Evolutionary conservation across 2,888 invertebrate genomes (phyloP).

Genomic region (Drosophila setosimentum): DNA sequence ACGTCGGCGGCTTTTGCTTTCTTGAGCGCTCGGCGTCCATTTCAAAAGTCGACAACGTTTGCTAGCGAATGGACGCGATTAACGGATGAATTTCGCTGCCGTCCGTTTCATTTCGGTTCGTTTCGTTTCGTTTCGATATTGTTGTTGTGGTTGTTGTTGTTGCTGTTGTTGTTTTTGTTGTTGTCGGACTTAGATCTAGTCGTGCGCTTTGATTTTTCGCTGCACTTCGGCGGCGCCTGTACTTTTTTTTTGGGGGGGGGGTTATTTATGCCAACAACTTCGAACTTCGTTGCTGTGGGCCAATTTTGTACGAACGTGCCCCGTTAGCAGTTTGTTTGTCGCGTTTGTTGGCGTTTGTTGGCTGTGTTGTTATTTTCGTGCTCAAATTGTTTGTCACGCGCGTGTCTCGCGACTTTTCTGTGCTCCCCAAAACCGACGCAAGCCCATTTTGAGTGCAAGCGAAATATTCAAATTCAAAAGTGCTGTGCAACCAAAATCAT

Average conservation of each 20-base stretch:
- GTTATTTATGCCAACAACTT: conserved; percentile 6
- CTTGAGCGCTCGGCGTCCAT: conserved; percentile 79
- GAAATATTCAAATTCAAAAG: conserved; percentile 27
- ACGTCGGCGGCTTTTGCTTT: conserved; percentile 72
- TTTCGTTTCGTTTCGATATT: conserved; percentile 9
- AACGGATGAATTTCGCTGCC: conserved; percentile 72
- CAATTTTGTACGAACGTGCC: conserved; percentile 42
- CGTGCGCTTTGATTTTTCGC: conserved; percentile 61
- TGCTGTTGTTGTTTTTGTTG: neutral
- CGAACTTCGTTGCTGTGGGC: conserved; percentile 18
- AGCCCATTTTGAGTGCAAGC: conserved; percentile 22
- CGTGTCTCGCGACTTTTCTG: conserved; percentile 47
- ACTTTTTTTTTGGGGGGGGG: conserved; percentile 50
- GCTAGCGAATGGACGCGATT: conserved; percentile 84
- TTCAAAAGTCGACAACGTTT: conserved; percentile 84
- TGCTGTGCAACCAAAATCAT: conserved; percentile 18
- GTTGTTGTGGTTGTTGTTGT: neutral
- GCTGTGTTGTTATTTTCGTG: conserved; percentile 22
- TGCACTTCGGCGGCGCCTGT: conserved; percentile 62
- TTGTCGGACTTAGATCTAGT: conserved; percentile 23
- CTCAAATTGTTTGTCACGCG: conserved; percentile 65
- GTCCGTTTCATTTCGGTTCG: conserved; percentile 10
- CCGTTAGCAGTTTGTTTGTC: conserved; percentile 40
- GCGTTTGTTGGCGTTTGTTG: conserved; percentile 4
- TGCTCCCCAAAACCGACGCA: neutral